These are phyloP conservation scores for Glyptemys insculpta DNA, from an alignment of 2,797 vertebrate genomes.

Conservation along the genomic window DNA sequence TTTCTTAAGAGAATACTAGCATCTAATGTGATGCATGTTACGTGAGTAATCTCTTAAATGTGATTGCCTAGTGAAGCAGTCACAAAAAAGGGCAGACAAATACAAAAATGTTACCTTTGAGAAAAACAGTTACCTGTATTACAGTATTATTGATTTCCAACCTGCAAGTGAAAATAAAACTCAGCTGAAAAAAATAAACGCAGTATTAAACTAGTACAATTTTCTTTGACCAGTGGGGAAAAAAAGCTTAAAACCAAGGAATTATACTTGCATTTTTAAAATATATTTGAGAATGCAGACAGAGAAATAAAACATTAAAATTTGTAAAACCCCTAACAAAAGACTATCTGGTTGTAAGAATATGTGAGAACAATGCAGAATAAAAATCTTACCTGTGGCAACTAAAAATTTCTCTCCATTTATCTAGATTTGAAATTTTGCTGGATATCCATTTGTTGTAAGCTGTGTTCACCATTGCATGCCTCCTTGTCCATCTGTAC, in stretches of 20 bases:
- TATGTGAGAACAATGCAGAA: neutral
- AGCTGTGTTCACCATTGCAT: neutral
- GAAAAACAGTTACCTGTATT: constrained; percentile 73
- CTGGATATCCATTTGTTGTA: constrained; percentile 71
- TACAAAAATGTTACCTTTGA: neutral
- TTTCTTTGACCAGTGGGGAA: neutral
- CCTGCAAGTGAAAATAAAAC: constrained; percentile 79
- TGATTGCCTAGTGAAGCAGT: neutral
- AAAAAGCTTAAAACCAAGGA: neutral
- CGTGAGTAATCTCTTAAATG: neutral
- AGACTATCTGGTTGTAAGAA: neutral
- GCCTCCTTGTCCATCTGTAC: neutral
- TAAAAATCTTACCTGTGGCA: constrained; percentile 71
- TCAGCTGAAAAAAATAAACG: constrained; percentile 15
- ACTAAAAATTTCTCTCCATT: constrained; percentile 83
- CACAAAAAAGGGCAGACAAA: neutral
- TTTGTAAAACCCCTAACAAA: neutral
- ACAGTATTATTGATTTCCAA: constrained; percentile 70
- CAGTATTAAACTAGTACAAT: neutral
- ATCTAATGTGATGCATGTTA: neutral
- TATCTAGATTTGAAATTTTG: constrained; percentile 83
- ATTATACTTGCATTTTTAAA: neutral
- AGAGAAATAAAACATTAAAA: neutral
- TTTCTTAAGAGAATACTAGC: neutral
- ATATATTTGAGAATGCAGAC: neutral